Evolutionary conservation across 2,888 invertebrate genomes (phyloP).

Genomic region (Melanostoma mellinum): DNA sequence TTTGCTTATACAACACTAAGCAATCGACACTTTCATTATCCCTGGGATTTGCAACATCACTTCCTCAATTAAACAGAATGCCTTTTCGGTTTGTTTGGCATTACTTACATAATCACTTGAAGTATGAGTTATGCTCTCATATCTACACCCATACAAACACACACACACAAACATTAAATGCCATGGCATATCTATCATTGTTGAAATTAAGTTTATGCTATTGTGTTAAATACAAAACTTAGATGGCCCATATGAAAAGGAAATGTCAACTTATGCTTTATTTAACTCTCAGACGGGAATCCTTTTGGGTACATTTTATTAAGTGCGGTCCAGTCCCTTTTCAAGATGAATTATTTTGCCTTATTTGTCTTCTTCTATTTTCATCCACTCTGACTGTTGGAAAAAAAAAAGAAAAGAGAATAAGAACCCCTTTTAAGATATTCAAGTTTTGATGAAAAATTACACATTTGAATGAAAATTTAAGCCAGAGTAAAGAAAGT

Average conservation of each 20-base stretch:
- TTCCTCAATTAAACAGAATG: too few species aligned
- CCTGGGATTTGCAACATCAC: too few species aligned
- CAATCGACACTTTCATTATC: too few species aligned
- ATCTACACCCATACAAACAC: too few species aligned
- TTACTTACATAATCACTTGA: too few species aligned
- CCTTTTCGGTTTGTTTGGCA: too few species aligned
- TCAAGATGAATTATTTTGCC: constrained; percentile 23
- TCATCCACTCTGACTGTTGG: not conserved
- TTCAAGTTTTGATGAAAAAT: constrained; percentile 20
- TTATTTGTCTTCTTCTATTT: not conserved
- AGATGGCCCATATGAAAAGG: not conserved
- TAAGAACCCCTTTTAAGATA: not conserved
- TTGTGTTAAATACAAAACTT: not conserved
- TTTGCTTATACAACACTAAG: too few species aligned
- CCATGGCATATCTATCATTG: too few species aligned
- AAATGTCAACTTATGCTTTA: not conserved
- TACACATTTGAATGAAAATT: constrained; percentile 11
- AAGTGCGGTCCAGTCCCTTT: constrained; percentile 34
- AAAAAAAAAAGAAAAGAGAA: too few species aligned
- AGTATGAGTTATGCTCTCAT: too few species aligned
- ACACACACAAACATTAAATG: too few species aligned
- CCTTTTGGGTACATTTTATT: constrained; percentile 20
- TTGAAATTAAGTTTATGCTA: too few species aligned
- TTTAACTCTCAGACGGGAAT: constrained; percentile 1
- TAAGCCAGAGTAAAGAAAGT: not conserved